Percentiles rank a stretch among this genome's conserved stretches.
Evolutionary conservation across 2,113 vertebrate species (phyloP).

Genomic region (Plotosus lineatus): DNA sequence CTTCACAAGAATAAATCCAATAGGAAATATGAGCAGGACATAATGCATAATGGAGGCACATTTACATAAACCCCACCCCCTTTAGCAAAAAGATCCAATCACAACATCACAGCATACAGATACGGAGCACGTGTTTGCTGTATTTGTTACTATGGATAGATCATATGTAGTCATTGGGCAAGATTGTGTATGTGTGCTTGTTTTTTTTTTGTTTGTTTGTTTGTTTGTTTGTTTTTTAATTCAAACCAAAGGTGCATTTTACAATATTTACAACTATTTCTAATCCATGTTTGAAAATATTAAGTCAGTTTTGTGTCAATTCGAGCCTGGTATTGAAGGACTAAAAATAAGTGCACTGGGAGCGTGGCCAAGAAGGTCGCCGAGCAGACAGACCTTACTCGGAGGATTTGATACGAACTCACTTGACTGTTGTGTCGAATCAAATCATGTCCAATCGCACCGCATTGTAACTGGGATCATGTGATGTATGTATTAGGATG

Average conservation of each 20-base stretch:
- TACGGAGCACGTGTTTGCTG: background rate
- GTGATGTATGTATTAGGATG: too few relatives aligned
- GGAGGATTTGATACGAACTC: background rate
- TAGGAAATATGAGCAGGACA: background rate
- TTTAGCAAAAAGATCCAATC: background rate
- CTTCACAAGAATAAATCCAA: background rate
- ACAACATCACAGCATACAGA: too few relatives aligned
- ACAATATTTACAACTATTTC: background rate
- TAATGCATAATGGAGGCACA: too few relatives aligned
- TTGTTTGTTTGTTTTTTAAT: background rate
- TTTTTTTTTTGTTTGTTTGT: conserved; percentile 1
- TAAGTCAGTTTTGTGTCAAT: too few relatives aligned
- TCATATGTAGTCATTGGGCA: background rate
- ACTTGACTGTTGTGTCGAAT: too few relatives aligned
- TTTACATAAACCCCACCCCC: background rate
- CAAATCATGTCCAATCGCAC: too few relatives aligned
- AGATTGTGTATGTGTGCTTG: background rate
- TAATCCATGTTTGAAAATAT: background rate
- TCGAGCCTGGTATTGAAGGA: background rate
- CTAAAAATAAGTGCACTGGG: background rate
- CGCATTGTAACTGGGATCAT: too few relatives aligned
- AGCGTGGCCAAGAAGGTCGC: conserved; percentile 9
- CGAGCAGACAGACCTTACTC: conserved; percentile 1
- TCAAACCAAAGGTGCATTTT: background rate
- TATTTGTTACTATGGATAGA: background rate